Base-by-base conservation (phyloP, 2,113 vertebrate genomes). In the Acinonyx jubatus region DNA sequence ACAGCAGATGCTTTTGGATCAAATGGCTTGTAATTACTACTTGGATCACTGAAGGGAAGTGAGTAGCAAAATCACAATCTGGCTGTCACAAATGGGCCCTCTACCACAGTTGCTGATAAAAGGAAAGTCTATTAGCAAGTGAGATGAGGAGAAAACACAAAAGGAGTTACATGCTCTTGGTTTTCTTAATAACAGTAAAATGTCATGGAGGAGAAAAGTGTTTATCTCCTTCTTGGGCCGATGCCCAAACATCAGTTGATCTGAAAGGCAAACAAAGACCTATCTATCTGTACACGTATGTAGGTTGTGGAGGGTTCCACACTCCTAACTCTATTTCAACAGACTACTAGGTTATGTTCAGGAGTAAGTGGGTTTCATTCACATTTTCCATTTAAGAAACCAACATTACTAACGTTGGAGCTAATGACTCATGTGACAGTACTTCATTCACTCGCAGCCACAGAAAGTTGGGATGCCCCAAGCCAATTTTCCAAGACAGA, bases 401-500 rank as follows among this genome's bases (percentile, higher is more conserved):
- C 97, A 97, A 98, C 92, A 97, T 65, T 36, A 98, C 57, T 61
- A 61, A 61, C 8, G 57, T 97, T 68, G 97, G 95, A 98, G 89
- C 84, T 93, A 97, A 94, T 98, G 98, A 99, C 98, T 98, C 98
- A 98, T 84, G 89, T 73, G 92, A 99, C 98, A 99, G 98, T 98
- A 95, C 97, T 90, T 98, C 98, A 98, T 99, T 99, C 99, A 99
- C 99, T 99, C 96, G 86, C 94, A 98, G 98, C 98, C 98, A 94
- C 97, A 96, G 91, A 98, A 97, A 98, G 95, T 85, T 97, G 96
- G 68, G 98, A 98, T 84, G 94, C 97, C 74, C 91, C 12, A 82
- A 63, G 93, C 96, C 98, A 98, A 98, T 98, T 99, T 99, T 99
- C 99, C 99, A 98, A 98, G 63, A 87, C 88, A 21, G 50, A 27